A percentile compares a stretch with the other conserved stretches of the same genome.
Conservation (phyloP, 2,797 vertebrate genomes). For the Onychomys leucogaster region DNA sequence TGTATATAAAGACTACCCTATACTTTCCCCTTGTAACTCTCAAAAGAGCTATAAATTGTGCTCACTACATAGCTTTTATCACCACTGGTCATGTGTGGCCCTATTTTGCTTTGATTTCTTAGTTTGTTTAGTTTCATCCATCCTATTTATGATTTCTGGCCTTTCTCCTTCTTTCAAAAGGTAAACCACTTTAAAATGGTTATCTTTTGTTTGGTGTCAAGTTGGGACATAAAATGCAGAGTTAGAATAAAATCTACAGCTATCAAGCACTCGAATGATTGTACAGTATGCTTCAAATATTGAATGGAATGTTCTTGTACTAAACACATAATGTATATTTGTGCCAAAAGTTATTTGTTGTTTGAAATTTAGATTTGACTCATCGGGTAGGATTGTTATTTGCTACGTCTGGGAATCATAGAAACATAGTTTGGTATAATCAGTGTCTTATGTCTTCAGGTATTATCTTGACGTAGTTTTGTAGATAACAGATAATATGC, state of each 20-base stretch:
- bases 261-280: not conserved
- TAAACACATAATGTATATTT: not conserved
- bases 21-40: not conserved
- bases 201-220: not conserved
- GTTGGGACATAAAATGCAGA: not conserved
- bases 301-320: not conserved
- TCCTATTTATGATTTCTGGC: not conserved
- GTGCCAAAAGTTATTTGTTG: not conserved
- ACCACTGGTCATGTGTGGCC: not conserved
- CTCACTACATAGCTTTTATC: not conserved
- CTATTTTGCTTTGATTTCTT: not conserved
- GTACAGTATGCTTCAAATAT: not conserved
- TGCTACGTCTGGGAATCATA: not conserved
- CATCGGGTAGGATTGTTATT: not conserved
- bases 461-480: not conserved
- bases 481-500: not conserved
- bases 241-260: not conserved
- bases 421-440: not conserved
- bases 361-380: slow-evolving; percentile 10
- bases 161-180: slow-evolving; percentile 5
- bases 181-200: not conserved
- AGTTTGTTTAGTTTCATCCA: not conserved
- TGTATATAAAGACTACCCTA: not conserved
- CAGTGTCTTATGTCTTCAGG: not conserved
- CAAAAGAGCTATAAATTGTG: not conserved